phyloP scores from a whole-genome alignment of 2,797 vertebrate species.

The Naso thynnoides region DNA sequence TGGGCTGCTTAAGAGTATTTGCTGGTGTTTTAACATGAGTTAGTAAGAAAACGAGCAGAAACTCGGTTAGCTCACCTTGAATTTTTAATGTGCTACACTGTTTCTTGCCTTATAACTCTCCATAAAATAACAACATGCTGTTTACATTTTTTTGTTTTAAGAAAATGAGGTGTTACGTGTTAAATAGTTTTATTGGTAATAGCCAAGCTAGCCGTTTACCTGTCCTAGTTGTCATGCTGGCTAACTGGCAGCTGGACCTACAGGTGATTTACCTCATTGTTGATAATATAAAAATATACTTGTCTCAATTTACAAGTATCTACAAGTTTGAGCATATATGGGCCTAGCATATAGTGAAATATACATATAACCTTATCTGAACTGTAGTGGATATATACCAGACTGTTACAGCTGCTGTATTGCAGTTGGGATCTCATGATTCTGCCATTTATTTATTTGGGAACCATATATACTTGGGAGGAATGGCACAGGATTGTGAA shows the following conservation, averaged over 20 bases:
- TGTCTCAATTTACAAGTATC: conserved; percentile 12
- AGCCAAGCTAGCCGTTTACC: neutral
- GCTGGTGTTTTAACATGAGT: neutral
- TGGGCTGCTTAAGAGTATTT: neutral
- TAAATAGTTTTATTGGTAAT: neutral
- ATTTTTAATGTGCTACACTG: neutral
- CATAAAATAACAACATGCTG: neutral
- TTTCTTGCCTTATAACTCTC: neutral
- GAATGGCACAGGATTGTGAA: conserved; percentile 81
- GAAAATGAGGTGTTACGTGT: rapidly evolving
- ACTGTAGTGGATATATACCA: conserved; percentile 8
- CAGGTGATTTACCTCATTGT: conserved; percentile 2
- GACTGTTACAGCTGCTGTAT: conserved; percentile 54
- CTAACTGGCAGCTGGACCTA: neutral
- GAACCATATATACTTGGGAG: conserved; percentile 73
- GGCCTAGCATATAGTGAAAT: conserved; percentile 16
- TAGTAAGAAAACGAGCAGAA: neutral
- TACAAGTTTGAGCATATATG: conserved; percentile 20
- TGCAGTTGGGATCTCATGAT: conserved; percentile 67
- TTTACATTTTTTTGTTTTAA: neutral
- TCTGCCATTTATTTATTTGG: conserved; percentile 80
- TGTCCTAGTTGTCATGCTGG: neutral
- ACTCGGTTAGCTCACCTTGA: neutral
- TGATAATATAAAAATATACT: conserved; percentile 38
- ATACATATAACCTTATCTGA: conserved; percentile 59